A percentile compares a stretch with the other conserved stretches of the same genome.
Evolutionary conservation across 2,113 vertebrate genomes (phyloP).

Genomic region (Sphyrna mokarran): DNA sequence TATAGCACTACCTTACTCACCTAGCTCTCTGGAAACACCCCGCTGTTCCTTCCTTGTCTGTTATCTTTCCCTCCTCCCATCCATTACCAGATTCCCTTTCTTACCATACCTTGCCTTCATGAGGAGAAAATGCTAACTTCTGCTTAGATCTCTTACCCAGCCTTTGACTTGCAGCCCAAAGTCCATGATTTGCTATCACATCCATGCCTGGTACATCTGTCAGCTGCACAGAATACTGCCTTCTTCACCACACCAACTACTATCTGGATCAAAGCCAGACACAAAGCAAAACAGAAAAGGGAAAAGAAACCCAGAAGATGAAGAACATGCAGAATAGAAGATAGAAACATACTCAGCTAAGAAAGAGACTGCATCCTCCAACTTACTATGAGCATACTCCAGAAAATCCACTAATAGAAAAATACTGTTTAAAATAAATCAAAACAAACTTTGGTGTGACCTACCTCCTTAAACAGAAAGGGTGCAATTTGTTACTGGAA

Average conservation of each 20-base stretch:
- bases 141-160: background rate
- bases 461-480: background rate
- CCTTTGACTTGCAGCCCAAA: background rate
- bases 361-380: background rate
- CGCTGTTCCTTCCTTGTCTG: background rate
- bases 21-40: background rate
- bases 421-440: background rate
- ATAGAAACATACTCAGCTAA: background rate
- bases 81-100: background rate
- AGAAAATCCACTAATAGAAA: background rate
- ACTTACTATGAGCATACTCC: background rate
- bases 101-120: background rate
- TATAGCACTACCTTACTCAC: background rate
- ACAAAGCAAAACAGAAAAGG: background rate
- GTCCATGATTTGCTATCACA: background rate
- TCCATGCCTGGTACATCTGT: background rate
- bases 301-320: background rate
- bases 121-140: background rate
- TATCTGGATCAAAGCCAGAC: background rate
- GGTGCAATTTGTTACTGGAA: background rate
- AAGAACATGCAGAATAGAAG: background rate
- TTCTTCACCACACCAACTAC: background rate
- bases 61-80: background rate
- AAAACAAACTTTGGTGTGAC: background rate
- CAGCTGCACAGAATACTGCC: background rate